Conservation (phyloP, 1,140 invertebrate genomes). For the Lutraria rhynchaena region DNA sequence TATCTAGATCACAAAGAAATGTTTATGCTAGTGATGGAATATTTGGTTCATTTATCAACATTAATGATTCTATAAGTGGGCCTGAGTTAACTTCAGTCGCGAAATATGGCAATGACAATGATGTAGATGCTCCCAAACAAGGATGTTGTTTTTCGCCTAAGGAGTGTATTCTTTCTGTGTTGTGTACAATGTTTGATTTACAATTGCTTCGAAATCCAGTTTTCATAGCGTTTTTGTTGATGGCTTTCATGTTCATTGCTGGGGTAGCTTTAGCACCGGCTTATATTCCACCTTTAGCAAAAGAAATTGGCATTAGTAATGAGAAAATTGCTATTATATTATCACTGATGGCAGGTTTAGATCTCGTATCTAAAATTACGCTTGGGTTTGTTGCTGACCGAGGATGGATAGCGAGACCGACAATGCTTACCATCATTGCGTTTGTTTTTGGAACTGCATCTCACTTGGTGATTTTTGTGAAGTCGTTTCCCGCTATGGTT, state of each 20-base stretch:
- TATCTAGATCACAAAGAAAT: conserved; percentile 27
- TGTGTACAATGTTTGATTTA: conserved; percentile 39
- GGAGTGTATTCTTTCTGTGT: conserved; percentile 1
- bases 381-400: conserved; percentile 31
- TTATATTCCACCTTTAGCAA: conserved; percentile 7
- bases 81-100: neutral
- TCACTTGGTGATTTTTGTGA: conserved; percentile 32
- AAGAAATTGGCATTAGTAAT: conserved; percentile 39
- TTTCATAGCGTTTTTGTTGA: conserved; percentile 35
- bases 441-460: conserved; percentile 1
- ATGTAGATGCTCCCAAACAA: neutral
- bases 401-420: conserved; percentile 3
- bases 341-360: conserved; percentile 7
- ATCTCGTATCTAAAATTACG: conserved; percentile 29
- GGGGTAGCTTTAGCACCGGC: conserved; percentile 5
- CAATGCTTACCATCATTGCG: conserved; percentile 9
- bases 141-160: neutral
- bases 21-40: conserved; percentile 23
- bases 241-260: conserved; percentile 41
- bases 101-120: neutral
- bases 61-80: neutral
- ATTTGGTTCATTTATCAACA: conserved; percentile 26
- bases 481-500: conserved; percentile 1
- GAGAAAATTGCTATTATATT: conserved; percentile 26
- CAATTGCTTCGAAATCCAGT: conserved; percentile 22